Evolutionary conservation across 1,140 invertebrate species (phyloP).

Genomic region (Drosophila saltans): DNA sequence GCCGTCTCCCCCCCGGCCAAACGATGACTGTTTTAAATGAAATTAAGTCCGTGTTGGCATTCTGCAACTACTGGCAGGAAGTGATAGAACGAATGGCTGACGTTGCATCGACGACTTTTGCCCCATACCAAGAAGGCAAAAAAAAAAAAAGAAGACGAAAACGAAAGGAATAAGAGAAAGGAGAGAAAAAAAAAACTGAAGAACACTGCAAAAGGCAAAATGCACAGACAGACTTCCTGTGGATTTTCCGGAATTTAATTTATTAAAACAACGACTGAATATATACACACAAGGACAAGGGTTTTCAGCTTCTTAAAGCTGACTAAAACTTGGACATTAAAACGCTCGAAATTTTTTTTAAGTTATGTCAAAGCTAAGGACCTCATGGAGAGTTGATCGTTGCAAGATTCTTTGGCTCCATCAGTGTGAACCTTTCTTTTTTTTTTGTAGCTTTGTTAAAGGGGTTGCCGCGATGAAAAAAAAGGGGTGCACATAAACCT

Average conservation of each 20-base stretch:
- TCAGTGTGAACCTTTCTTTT: no score
- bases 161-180: conserved; percentile 2
- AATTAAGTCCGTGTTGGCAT: conserved; percentile 78
- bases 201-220: conserved; percentile 21
- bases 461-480: neutral
- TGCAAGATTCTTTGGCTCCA: no score
- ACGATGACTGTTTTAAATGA: conserved; percentile 62
- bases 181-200: neutral
- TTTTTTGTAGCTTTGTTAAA: neutral
- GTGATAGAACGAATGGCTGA: conserved; percentile 77
- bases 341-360: no score
- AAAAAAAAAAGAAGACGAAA: conserved; percentile 11
- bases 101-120: conserved; percentile 23
- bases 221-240: conserved; percentile 80
- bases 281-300: neutral
- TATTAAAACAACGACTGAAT: conserved; percentile 76
- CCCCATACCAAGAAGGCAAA: conserved; percentile 18
- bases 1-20: neutral
- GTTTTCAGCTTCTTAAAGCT: no score
- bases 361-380: neutral
- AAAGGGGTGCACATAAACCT: conserved; percentile 20
- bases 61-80: conserved; percentile 61
- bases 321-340: no score
- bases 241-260: conserved; percentile 82
- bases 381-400: no score